These are phyloP conservation scores for Gnathonemus longibarbis DNA, from an alignment of 2,113 vertebrate species.

Conservation along the genomic window DNA sequence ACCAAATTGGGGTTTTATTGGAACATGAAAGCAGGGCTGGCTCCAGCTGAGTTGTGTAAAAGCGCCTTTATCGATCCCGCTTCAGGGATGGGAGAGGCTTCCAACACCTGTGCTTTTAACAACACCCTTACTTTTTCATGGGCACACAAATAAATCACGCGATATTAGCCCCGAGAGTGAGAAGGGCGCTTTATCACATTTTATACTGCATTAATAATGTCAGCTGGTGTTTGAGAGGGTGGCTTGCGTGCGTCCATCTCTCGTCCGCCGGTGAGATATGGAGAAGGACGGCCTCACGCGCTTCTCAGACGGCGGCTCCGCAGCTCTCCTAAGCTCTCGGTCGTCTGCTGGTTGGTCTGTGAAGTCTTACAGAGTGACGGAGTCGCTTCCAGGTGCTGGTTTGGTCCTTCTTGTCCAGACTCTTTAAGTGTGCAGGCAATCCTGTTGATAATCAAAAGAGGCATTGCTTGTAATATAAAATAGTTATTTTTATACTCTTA, in stretches of 20 bases:
- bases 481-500: not conserved
- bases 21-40: slow-evolving; percentile 49
- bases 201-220: slow-evolving; percentile 67
- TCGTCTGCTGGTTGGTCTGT: not conserved
- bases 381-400: not conserved
- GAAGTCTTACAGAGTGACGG: not conserved
- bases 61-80: slow-evolving; percentile 61
- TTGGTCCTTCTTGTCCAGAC: not conserved
- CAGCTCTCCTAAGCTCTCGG: not conserved
- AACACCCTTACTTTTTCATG: slow-evolving; percentile 63
- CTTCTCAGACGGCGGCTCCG: not conserved
- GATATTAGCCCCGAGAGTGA: slow-evolving; percentile 29
- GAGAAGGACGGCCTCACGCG: slow-evolving; percentile 32
- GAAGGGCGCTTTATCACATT: slow-evolving; percentile 58
- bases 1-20: slow-evolving; percentile 51
- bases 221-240: slow-evolving; percentile 37
- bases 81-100: slow-evolving; percentile 44
- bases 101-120: slow-evolving; percentile 63
- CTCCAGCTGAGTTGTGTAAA: slow-evolving; percentile 59
- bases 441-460: not conserved
- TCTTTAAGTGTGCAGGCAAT: not conserved
- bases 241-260: slow-evolving; percentile 49
- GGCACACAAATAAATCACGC: slow-evolving; percentile 56
- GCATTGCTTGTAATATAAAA: not conserved
- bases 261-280: slow-evolving; percentile 21